phyloP scores from a whole-genome alignment of 2,113 vertebrate species.

The Datnioides undecimradiatus region DNA sequence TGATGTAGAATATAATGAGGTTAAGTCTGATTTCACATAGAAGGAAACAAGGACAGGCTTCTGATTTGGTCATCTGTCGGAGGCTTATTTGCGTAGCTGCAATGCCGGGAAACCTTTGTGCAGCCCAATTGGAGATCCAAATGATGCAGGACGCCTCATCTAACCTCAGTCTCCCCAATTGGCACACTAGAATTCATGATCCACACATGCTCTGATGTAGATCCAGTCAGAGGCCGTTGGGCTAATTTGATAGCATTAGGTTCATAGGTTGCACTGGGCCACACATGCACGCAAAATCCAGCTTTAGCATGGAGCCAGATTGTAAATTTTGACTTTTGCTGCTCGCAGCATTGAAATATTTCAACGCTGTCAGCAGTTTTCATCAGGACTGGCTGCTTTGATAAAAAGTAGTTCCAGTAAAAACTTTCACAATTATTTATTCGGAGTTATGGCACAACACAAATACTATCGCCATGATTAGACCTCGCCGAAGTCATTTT shows the following conservation, averaged over 20 bases:
- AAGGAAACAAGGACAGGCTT: background rate
- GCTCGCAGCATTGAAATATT: background rate
- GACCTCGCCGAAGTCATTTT: no score
- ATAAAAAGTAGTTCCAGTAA: background rate
- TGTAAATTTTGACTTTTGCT: background rate
- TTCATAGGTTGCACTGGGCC: background rate
- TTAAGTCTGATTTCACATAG: background rate
- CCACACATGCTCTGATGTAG: background rate
- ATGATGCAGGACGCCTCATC: background rate
- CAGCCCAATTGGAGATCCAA: background rate
- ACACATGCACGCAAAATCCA: no score
- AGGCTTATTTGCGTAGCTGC: background rate
- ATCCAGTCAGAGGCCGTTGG: background rate
- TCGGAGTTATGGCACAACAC: no score
- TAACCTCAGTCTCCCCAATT: no score
- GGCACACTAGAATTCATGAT: background rate
- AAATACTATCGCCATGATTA: no score
- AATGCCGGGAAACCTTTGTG: background rate
- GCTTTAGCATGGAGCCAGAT: no score
- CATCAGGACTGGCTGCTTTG: background rate
- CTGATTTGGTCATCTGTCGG: background rate
- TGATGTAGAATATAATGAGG: no score
- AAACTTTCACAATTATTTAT: background rate
- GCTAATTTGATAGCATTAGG: background rate
- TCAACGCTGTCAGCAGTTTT: background rate